Conservation (phyloP, 2,113 vertebrate genomes). For the Mugil cephalus region DNA sequence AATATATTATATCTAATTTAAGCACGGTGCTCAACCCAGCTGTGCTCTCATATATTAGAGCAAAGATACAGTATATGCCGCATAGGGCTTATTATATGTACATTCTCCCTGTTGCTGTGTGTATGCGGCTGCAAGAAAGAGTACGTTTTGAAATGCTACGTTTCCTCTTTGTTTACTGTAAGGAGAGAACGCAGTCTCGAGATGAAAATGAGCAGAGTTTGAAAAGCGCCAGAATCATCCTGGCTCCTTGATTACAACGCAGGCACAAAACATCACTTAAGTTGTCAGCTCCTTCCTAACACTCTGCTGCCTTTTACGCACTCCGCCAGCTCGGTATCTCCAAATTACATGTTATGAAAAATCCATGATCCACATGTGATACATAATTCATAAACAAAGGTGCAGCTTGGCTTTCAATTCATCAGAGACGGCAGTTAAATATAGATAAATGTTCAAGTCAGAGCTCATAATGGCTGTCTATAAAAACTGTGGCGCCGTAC, state of each 20-base stretch:
- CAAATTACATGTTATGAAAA: slow-evolving; percentile 46
- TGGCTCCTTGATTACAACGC: slow-evolving; percentile 35
- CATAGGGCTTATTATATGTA: slow-evolving; percentile 3
- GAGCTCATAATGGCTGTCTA: slow-evolving; percentile 15
- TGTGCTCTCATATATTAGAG: slow-evolving; percentile 18
- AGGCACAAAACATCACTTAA: slow-evolving; percentile 68
- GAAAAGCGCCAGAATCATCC: slow-evolving; percentile 8
- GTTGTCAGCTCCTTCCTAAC: slow-evolving; percentile 31
- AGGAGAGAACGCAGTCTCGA: background rate
- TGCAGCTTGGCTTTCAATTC: slow-evolving; percentile 22
- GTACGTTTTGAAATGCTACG: slow-evolving; percentile 22
- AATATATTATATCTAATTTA: slow-evolving; percentile 24
- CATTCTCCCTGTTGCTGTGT: slow-evolving; percentile 1
- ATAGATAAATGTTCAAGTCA: slow-evolving; percentile 6
- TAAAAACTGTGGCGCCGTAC: background rate
- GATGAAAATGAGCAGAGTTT: slow-evolving; percentile 22
- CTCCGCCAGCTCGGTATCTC: slow-evolving; percentile 30
- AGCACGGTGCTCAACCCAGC: background rate
- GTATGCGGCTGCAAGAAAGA: slow-evolving; percentile 16
- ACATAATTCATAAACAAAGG: slow-evolving; percentile 40
- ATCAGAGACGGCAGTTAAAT: slow-evolving; percentile 1
- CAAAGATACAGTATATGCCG: background rate
- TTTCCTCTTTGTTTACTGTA: slow-evolving; percentile 16
- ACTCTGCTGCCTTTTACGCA: slow-evolving; percentile 22
- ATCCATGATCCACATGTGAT: slow-evolving; percentile 59